Base-by-base conservation (phyloP, 2,797 vertebrate species). In the Naso thynnoides region DNA sequence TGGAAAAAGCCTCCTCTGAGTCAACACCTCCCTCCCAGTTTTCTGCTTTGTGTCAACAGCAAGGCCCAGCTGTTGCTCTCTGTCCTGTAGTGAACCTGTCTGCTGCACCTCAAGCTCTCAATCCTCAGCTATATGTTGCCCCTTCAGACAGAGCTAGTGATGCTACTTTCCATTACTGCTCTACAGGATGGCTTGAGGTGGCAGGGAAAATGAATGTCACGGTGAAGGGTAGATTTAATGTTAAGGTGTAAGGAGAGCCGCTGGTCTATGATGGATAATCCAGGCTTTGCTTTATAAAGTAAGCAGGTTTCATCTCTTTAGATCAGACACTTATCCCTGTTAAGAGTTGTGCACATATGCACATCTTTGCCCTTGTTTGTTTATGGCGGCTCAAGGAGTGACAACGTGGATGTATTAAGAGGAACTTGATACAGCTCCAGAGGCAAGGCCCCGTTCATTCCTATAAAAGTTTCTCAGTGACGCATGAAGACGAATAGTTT, bases 31-130 rank as follows among this genome's bases (percentile, higher is more conserved):
- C 76, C 45, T 67, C 73, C 23, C 24, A 33, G 71, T 55, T 42
- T 50, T 84, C 31, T 61, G 65, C 73, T 69, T 72, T 15, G 56
- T 83, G 82, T 74, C 68, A 39, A 68, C 76, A 69, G 55, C 57
- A 15, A 61, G 55, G 42, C 74, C 74, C 81, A 84, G 84, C 83
- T 86, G 90, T 73, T 81, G 62, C 86, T 76, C 58, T 70, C 58
- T 67, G 68, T 82, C 67, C 73, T 23, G 5, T 49, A 39, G 48
- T 26, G 54, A 59, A 42, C 62, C 60, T 72, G 56, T 53, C 65
- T 38, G 27, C 52, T 69, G 39, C 66, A 33, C 58, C 29, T 56
- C 19, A 14, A 53, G 44, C 29, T 54, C 52, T 70, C 21, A 53
- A 24, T 36, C 60, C 31, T 13, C 6, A 39, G 13, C n/a, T 68